Base-by-base conservation (phyloP, 2,888 invertebrate species). In the Platynereis dumerilii region DNA sequence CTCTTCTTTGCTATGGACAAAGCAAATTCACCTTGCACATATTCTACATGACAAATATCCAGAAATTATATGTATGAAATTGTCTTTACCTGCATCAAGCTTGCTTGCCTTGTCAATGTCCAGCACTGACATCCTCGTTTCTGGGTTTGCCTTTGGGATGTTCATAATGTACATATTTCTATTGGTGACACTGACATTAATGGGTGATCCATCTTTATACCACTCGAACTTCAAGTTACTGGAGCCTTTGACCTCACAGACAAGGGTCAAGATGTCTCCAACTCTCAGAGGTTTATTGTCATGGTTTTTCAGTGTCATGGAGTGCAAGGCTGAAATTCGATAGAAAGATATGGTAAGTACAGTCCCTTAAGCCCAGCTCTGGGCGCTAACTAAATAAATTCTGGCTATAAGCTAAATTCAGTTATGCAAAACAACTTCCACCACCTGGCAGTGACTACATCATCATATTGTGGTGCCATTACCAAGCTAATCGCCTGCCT, bases 171-270 rank as follows among this genome's bases (percentile, higher is more conserved):
- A 65, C 55, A 60, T 60, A 60, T 65, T 65, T 17, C 65, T 20
- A 24, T 29, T 15, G 22, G 65, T 65, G 26, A 29, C 20, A 44
- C 54, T 59, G 24, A 65, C 56, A 22, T 65, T 17, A 5, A 65
- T 29, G 2, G 56, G 56, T 10, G 54, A 53, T 3, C 60, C 65
- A 44, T 65, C 65, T 59, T 78, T 77, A 62, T 68, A 76, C 79
- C 79, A 80, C n/a, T 67, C 58, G 67, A 78, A 78, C 39, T 55
- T 58, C 39, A 77, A 73, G 45, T 71, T 58, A 2, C 59, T 56
- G 1, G 78, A 76, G 1, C 78, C 79, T 52, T 74, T 68, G 12
- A 76, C 78, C 15, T 74, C 70, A 65, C 80, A 80, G 26, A 69
- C 71, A 20, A 76, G 54, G 29, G 74, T 76, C 68, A 78, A 54